A percentile compares a stretch with the other conserved stretches of the same genome.
Conservation (phyloP, 64 coral and sea anemone species). For the Anthopleura sola region DNA sequence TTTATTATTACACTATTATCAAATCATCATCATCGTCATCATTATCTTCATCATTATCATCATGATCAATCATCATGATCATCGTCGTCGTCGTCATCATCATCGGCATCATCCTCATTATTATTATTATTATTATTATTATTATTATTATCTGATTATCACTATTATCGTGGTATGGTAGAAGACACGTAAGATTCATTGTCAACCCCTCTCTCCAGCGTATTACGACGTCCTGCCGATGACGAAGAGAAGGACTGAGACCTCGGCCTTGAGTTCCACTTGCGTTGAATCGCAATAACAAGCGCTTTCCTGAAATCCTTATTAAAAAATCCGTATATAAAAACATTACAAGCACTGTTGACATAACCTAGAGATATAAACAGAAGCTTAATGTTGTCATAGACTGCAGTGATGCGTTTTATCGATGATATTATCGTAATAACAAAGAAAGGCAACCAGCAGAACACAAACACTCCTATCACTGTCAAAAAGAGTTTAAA, state of each 20-base stretch:
- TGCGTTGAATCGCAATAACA: background rate
- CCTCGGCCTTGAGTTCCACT: background rate
- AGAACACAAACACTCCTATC: conserved; percentile 12
- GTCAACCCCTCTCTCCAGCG: background rate
- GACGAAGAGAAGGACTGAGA: background rate
- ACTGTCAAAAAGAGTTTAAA: conserved; percentile 18
- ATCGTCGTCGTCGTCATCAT: no score
- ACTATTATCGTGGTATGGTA: background rate
- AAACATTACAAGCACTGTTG: conserved; percentile 32
- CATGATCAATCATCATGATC: no score
- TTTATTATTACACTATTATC: no score
- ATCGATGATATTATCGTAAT: background rate
- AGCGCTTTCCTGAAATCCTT: conserved; percentile 15
- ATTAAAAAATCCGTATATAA: conserved; percentile 11
- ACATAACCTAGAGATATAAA: background rate
- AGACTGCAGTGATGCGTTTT: background rate
- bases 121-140: no score
- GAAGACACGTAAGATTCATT: background rate
- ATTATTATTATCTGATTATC: no score
- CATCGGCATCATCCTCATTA: no score
- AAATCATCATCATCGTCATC: no score
- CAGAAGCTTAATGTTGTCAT: background rate
- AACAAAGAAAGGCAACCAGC: conserved; percentile 17
- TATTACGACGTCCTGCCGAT: background rate
- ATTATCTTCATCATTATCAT: no score